phyloP scores from a whole-genome alignment of 2,113 vertebrate genomes.

The Patagioenas fasciata region DNA sequence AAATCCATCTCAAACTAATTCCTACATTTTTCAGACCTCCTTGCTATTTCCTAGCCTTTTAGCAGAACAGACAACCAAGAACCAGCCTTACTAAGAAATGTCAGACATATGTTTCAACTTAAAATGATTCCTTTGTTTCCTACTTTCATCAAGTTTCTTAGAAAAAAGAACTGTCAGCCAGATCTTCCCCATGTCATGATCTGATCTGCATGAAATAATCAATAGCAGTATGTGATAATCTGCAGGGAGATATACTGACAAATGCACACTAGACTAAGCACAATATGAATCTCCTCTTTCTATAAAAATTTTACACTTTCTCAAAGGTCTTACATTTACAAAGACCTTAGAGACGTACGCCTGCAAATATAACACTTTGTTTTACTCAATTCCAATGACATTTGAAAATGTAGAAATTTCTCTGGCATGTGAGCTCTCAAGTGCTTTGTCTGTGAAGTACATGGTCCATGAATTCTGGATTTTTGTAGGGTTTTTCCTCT shows the following conservation, averaged over 20 bases:
- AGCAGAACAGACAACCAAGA: background rate
- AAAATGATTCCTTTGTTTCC: constrained; percentile 19
- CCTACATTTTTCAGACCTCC: background rate
- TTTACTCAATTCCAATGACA: background rate
- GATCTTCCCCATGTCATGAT: background rate
- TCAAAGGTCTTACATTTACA: background rate
- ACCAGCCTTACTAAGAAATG: background rate
- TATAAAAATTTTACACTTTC: background rate
- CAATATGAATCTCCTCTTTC: background rate
- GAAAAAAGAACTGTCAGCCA: background rate
- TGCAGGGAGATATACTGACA: background rate
- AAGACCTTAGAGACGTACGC: background rate
- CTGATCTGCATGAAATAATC: background rate
- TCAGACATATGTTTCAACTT: constrained; percentile 40
- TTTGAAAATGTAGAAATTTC: background rate
- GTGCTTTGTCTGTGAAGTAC: background rate
- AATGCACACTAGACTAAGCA: background rate
- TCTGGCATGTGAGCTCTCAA: background rate
- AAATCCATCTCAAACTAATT: constrained; percentile 17
- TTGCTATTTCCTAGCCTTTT: constrained; percentile 9
- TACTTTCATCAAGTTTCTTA: constrained; percentile 12
- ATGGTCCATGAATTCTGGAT: background rate
- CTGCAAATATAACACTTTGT: background rate
- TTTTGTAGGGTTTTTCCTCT: background rate
- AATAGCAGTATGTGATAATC: background rate